Evolutionary conservation across 2,113 vertebrate genomes (phyloP).

Genomic region (Seriola rivoliana): DNA sequence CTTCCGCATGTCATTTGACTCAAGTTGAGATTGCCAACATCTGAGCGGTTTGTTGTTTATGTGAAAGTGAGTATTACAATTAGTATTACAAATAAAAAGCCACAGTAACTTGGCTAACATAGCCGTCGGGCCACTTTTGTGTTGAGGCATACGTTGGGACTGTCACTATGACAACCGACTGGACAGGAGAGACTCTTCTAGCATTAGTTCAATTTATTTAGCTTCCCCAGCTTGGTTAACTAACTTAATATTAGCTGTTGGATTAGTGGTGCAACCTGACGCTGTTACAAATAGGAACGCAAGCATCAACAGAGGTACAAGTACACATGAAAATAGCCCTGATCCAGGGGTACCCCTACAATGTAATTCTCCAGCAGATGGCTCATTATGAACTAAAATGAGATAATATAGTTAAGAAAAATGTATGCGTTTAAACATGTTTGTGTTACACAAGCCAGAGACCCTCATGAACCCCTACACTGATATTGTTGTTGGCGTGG

Average conservation of each 20-base stretch:
- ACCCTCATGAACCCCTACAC: too few species aligned
- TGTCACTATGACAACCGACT: constrained; percentile 83
- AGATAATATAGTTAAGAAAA: not conserved
- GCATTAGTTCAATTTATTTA: not conserved
- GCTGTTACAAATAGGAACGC: not conserved
- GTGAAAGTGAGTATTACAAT: too few species aligned
- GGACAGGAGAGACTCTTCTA: not conserved
- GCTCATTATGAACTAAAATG: not conserved
- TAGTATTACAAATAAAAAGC: not conserved
- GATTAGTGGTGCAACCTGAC: not conserved
- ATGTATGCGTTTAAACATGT: not conserved
- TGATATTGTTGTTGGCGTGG: not conserved
- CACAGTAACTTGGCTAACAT: not conserved
- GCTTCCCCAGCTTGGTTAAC: not conserved
- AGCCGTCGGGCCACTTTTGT: not conserved
- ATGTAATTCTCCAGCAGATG: not conserved
- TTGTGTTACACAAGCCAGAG: not conserved
- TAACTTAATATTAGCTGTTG: not conserved
- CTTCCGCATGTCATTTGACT: fast-evolving
- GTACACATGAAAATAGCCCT: too few species aligned
- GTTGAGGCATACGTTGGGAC: constrained; percentile 39
- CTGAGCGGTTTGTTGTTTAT: not conserved
- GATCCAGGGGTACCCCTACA: too few species aligned
- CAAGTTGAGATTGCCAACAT: fast-evolving
- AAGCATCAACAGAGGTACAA: not conserved